A percentile compares a stretch with the other conserved stretches of the same genome.
Evolutionary conservation across 2,113 vertebrate species (phyloP).

Genomic region (Apodemus speciosus): DNA sequence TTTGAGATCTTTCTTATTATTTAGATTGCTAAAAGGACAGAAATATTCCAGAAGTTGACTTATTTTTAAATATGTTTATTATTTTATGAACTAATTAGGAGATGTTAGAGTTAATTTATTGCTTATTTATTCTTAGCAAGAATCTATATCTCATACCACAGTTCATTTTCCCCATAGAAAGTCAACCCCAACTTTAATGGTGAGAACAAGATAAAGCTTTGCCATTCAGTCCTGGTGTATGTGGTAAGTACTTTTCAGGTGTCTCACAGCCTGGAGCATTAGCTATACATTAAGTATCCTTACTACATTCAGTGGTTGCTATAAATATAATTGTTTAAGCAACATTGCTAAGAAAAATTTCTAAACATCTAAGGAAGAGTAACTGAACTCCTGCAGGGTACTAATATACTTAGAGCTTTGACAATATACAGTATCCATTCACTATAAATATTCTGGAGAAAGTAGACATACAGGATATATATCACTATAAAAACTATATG

Average conservation of each 20-base stretch:
- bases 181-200: background rate
- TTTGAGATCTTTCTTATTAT: background rate
- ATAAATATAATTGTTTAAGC: background rate
- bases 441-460: background rate
- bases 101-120: slow-evolving; percentile 2
- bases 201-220: background rate
- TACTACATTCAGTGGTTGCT: background rate
- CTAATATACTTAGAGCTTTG: background rate
- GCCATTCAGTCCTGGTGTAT: background rate
- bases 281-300: background rate
- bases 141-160: background rate
- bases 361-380: background rate
- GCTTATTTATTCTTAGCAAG: background rate
- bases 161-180: background rate
- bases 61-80: slow-evolving; percentile 9
- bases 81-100: background rate
- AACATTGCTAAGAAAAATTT: background rate
- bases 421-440: background rate
- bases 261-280: background rate
- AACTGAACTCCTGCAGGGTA: background rate
- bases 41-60: background rate
- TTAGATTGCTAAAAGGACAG: background rate
- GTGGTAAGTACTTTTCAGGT: background rate
- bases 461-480: background rate
- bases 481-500: background rate